Percentiles rank a stretch among this genome's conserved stretches.
Evolutionary conservation across 2,888 invertebrate species (phyloP).

Genomic region (Scaeva pyrastri): DNA sequence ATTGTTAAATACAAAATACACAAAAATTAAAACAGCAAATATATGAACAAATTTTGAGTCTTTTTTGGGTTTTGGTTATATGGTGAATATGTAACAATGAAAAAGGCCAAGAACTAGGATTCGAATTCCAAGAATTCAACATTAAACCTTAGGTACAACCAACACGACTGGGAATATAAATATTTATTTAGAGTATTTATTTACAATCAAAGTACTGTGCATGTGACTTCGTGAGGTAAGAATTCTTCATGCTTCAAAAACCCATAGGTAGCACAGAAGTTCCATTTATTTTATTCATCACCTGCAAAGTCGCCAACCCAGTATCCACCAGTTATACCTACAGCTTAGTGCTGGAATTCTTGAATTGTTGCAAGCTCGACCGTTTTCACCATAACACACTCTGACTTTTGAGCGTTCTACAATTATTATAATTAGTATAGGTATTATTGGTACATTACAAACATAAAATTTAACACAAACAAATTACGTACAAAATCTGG

Average conservation of each 20-base stretch:
- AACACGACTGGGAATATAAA: too few species aligned
- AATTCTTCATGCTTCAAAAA: too few species aligned
- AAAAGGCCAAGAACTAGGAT: neutral
- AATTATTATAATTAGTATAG: neutral
- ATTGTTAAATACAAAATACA: neutral
- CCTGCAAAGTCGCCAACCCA: too few species aligned
- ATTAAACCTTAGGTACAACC: too few species aligned
- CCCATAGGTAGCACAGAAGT: too few species aligned
- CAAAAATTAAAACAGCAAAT: neutral
- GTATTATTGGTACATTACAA: conserved; percentile 12
- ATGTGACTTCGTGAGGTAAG: too few species aligned
- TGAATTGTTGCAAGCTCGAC: neutral
- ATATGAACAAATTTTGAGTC: conserved; percentile 3
- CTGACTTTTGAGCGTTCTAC: neutral
- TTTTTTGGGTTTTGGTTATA: neutral
- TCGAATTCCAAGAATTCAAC: neutral
- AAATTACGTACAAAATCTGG: conserved; percentile 10
- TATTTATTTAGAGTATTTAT: too few species aligned
- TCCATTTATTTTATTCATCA: too few species aligned
- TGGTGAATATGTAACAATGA: neutral
- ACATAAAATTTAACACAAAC: conserved; percentile 14
- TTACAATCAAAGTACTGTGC: too few species aligned
- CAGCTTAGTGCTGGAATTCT: neutral
- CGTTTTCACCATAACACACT: neutral
- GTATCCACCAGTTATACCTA: too few species aligned